Evolutionary conservation across 2,797 vertebrate species (phyloP).

Genomic region (Pseudochirops cupreus): DNA sequence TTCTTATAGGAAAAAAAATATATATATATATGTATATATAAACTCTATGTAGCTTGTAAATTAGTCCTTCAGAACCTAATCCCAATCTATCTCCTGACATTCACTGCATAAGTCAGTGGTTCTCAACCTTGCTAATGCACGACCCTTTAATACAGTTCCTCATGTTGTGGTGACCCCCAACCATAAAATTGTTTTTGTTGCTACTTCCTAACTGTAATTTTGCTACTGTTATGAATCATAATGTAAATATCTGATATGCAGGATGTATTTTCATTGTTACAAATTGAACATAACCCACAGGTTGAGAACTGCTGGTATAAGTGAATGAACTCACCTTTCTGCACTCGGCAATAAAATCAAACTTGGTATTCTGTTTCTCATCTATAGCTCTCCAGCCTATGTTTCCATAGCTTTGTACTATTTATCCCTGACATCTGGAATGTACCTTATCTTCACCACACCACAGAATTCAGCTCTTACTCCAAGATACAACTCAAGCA

Average conservation of each 20-base stretch:
- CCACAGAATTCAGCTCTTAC: background rate
- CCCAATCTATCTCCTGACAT: background rate
- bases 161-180: no score
- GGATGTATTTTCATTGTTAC: no score
- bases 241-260: no score
- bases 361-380: background rate
- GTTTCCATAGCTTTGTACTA: background rate
- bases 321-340: background rate
- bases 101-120: no score
- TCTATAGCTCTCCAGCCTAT: background rate
- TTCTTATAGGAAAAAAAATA: background rate
- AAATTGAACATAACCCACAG: no score
- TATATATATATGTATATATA: background rate
- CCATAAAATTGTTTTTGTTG: no score
- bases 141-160: no score
- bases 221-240: no score
- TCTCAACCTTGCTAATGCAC: no score
- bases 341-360: background rate
- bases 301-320: no score
- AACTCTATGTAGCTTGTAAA: background rate
- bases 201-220: no score
- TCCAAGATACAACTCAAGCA: background rate
- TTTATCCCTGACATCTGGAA: background rate
- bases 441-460: background rate
- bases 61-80: background rate